Evolutionary conservation across 2,888 invertebrate species (phyloP).

Genomic region (Polyommatus iphigenia): DNA sequence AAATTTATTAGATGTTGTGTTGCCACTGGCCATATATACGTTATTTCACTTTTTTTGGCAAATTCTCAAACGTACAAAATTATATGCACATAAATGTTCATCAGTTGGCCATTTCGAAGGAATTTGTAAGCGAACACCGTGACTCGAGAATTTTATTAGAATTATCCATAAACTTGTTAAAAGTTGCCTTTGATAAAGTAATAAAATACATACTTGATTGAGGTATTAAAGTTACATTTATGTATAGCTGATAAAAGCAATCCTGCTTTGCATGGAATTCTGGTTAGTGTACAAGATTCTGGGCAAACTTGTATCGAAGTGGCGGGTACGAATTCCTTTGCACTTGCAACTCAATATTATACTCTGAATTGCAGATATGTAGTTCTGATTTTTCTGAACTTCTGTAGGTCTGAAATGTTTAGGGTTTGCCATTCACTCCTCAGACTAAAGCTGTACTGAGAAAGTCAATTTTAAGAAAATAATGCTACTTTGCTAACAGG

Average conservation of each 20-base stretch:
- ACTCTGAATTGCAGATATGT: background rate
- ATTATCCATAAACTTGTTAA: background rate
- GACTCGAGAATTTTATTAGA: background rate
- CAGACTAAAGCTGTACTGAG: too few relatives aligned
- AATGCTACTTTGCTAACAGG: too few relatives aligned
- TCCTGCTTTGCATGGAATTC: constrained; percentile 4
- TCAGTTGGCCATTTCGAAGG: background rate
- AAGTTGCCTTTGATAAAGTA: background rate
- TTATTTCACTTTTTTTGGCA: background rate
- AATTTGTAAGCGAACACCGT: background rate
- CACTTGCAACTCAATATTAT: background rate
- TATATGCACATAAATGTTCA: background rate
- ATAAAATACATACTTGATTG: background rate
- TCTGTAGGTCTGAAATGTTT: background rate
- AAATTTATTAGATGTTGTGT: background rate
- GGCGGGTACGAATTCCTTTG: background rate
- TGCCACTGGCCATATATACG: too few relatives aligned
- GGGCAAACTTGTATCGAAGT: background rate
- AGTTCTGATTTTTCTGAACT: background rate
- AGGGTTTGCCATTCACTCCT: too few relatives aligned
- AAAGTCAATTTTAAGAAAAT: too few relatives aligned
- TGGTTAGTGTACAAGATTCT: background rate
- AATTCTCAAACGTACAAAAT: background rate
- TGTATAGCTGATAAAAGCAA: background rate
- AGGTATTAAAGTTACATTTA: background rate